Evolutionary conservation across 1,140 invertebrate genomes (phyloP), one percentile per base, ranked within the genome.

Genomic region (Drosophila seguyi): DNA sequence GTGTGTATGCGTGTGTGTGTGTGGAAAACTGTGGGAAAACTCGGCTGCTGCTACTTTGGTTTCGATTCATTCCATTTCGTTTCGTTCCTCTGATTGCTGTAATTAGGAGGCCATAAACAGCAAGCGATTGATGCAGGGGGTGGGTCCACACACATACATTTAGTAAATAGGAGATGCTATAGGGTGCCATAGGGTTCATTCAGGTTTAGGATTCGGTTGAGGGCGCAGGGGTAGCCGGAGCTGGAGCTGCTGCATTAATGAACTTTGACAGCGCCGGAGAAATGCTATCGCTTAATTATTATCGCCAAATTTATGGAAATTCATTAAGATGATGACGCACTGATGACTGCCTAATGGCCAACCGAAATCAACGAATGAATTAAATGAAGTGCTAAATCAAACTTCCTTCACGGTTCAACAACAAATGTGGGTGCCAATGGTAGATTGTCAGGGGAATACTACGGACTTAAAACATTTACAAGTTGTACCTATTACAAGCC

Each of bases 281-380:
- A 75, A 72, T 75, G 79, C 60, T 87, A 75, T 69, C 82, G 83
- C 67, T 85, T 82, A 86, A 86, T 87, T 86, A 85, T 87, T 75
- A 77, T 76, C 68, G 75, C 83, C 62, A 87, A 76, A 86, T 86
- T 87, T 87, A 82, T 86, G 84, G 75, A 86, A 87, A 86, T 87
- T 75, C 75, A 87, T 86, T 82, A 86, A 76, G 75, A 73, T 79
- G 83, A 79, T 79, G 75, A 77, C 48, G 65, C 34, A 52, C 39
- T 57, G 73, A 67, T 76, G 74, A 72, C 27, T 72, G 50, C 68
- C 66, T 71, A 72, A 72, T 71, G 73, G 73, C 34, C 61, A 38
- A n/a, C 36, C 66, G 44, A 44, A 67, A 68, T 68, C 41, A 45
- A 52, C 62, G 27, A 52, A 58, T 65, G 45, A 68, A 42, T 45